Conservation (phyloP, 2,113 vertebrate genomes). For the Hydropotes inermis region DNA sequence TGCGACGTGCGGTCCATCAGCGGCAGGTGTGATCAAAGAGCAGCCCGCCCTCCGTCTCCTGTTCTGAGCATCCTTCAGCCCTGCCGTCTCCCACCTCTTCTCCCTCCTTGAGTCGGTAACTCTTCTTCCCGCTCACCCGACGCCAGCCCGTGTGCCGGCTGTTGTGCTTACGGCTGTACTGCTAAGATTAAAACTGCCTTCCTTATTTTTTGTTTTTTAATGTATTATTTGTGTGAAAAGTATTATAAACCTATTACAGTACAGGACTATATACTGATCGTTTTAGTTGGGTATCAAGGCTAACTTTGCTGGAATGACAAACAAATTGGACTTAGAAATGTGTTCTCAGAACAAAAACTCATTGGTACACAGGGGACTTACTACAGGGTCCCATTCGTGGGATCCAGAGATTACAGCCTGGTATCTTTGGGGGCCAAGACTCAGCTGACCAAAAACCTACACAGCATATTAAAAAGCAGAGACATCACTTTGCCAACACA, state of each 20-base stretch:
- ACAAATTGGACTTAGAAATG: background rate
- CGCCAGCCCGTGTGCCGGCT: background rate
- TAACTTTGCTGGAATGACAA: background rate
- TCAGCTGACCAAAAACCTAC: background rate
- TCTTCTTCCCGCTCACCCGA: background rate
- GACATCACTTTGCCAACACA: background rate
- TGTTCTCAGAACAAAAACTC: background rate
- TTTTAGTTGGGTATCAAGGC: background rate
- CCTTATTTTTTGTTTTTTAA: background rate
- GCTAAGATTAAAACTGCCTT: background rate
- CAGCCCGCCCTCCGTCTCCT: background rate
- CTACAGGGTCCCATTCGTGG: background rate
- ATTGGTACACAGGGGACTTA: background rate
- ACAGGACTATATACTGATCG: background rate
- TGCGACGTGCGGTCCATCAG: fast-evolving
- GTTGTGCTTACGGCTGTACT: background rate
- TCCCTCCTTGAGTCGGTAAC: background rate
- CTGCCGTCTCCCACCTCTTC: background rate
- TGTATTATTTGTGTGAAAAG: background rate
- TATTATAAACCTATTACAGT: background rate
- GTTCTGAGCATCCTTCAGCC: background rate
- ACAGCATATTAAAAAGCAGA: background rate
- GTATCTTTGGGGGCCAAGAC: background rate
- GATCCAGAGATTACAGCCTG: background rate
- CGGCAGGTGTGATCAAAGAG: background rate